These are phyloP conservation scores for Callopanchax toddi DNA, from an alignment of 2,113 vertebrate genomes.

Conservation along the genomic window DNA sequence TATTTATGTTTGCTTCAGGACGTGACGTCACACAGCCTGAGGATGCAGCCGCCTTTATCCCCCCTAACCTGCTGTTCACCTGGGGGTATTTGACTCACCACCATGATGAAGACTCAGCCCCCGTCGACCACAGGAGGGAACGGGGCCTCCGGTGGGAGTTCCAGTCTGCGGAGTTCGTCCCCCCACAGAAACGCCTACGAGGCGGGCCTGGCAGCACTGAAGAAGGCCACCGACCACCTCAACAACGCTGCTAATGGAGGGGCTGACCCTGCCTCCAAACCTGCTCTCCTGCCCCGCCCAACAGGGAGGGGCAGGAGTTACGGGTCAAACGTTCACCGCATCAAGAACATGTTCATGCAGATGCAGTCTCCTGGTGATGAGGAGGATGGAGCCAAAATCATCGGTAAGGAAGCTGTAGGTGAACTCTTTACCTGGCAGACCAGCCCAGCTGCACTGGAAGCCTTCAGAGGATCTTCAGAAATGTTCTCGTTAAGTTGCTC, in stretches of 20 bases:
- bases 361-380: slow-evolving; percentile 88
- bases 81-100: slow-evolving; percentile 71
- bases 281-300: slow-evolving; percentile 72
- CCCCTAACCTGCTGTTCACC: slow-evolving; percentile 43
- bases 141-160: slow-evolving; percentile 54
- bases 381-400: slow-evolving; percentile 79
- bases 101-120: slow-evolving; percentile 96
- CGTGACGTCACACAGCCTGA: slow-evolving; percentile 56
- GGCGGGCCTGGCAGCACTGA: slow-evolving; percentile 91
- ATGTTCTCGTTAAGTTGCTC: background rate
- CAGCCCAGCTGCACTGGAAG: background rate
- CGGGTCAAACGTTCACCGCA: slow-evolving; percentile 96
- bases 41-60: slow-evolving; percentile 74
- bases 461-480: background rate
- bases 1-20: slow-evolving; percentile 33
- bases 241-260: slow-evolving; percentile 81
- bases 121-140: slow-evolving; percentile 73
- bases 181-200: slow-evolving; percentile 96
- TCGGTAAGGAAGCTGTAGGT: slow-evolving; percentile 59
- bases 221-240: slow-evolving; percentile 83
- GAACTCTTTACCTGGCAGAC: too few species aligned
- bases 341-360: slow-evolving; percentile 99
- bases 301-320: slow-evolving; percentile 86
- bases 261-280: slow-evolving; percentile 77
- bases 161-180: slow-evolving; percentile 88